A percentile compares a stretch with the other conserved stretches of the same genome.
Conservation (phyloP, 2,113 vertebrate species). For the Egretta garzetta region DNA sequence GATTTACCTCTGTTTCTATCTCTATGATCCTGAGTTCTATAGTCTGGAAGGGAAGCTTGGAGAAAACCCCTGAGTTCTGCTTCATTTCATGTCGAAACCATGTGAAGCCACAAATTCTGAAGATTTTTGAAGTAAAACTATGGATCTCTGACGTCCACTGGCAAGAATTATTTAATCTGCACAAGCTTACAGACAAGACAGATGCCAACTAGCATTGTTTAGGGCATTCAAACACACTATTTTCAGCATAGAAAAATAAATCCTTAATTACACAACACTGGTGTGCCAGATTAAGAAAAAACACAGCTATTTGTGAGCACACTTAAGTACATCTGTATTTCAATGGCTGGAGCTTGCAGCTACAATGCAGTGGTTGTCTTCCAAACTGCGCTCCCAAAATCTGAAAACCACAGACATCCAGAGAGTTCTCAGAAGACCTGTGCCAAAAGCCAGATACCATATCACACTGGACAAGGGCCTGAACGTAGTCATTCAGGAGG, state of each 20-base stretch:
- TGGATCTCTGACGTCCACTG: background rate
- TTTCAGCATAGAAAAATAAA: background rate
- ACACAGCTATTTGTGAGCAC: background rate
- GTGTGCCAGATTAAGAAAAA: background rate
- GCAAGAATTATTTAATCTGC: background rate
- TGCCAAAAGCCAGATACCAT: background rate
- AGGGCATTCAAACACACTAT: background rate
- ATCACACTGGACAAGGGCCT: background rate
- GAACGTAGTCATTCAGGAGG: background rate
- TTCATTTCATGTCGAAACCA: background rate
- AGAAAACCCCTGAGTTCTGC: background rate
- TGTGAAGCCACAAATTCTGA: background rate
- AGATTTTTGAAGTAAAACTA: background rate
- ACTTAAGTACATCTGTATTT: background rate
- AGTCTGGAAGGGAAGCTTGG: background rate
- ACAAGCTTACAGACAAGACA: background rate
- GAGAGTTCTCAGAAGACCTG: background rate
- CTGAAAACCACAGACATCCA: background rate
- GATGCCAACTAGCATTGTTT: background rate
- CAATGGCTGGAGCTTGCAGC: background rate
- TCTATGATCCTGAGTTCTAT: background rate
- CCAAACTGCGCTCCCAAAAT: background rate
- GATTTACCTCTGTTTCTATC: background rate
- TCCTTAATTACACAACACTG: background rate
- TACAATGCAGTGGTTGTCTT: background rate